Conservation (phyloP, 2,113 vertebrate species). For the Sylvilagus bachmani region DNA sequence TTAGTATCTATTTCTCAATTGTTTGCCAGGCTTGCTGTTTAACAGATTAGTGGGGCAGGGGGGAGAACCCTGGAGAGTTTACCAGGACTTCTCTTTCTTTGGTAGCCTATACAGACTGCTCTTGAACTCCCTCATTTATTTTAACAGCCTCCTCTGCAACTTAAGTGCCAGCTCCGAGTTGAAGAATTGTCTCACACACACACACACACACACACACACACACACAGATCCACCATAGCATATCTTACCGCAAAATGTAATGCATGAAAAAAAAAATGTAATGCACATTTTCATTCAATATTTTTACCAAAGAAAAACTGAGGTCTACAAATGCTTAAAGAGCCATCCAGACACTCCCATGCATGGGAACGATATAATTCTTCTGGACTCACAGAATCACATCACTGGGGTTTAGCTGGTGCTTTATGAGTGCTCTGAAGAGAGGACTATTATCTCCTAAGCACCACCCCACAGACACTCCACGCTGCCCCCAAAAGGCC, state of each 20-base stretch:
- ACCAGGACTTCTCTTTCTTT: neutral
- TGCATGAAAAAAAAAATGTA: neutral
- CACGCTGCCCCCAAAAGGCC: neutral
- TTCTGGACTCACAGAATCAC: neutral
- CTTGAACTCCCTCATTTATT: neutral
- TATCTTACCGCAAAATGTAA: neutral
- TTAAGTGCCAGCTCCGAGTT: neutral
- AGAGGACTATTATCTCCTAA: neutral
- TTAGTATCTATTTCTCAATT: neutral
- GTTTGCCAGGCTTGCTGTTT: neutral
- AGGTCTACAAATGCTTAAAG: neutral
- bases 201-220: neutral
- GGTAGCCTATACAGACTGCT: neutral
- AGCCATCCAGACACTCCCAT: too few relatives aligned
- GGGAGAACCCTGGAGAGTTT: neutral
- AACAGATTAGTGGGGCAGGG: neutral
- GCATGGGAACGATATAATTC: neutral
- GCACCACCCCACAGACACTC: accelerated
- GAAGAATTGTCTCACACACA: neutral
- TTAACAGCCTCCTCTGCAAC: neutral
- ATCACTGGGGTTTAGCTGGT: neutral
- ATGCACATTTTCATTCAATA: neutral
- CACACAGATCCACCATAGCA: neutral
- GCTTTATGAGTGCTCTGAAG: neutral
- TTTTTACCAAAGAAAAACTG: neutral